Evolutionary conservation across 1,140 invertebrate species (phyloP).

Genomic region (Amyelois transitella): DNA sequence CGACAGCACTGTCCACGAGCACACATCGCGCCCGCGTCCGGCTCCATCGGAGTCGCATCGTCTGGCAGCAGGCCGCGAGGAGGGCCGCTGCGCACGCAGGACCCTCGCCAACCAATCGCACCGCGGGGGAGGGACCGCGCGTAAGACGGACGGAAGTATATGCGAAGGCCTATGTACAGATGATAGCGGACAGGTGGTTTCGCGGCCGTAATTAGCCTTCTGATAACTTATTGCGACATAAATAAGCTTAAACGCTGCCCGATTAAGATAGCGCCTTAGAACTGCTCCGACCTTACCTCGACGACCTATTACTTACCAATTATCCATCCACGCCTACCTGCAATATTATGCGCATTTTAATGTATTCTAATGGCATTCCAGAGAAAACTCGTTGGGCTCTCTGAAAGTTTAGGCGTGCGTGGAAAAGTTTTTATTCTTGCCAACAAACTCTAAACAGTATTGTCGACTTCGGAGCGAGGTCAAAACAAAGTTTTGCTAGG

Average conservation of each 20-base stretch:
- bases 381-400: slow-evolving; percentile 2
- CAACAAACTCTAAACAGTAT: not conserved
- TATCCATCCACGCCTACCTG: slow-evolving; percentile 20
- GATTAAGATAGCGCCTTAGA: slow-evolving; percentile 55
- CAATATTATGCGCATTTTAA: slow-evolving; percentile 22
- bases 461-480: not conserved
- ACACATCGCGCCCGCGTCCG: slow-evolving; percentile 57
- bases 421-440: not conserved
- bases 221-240: slow-evolving; percentile 68
- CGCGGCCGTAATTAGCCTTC: slow-evolving; percentile 68
- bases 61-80: slow-evolving; percentile 51
- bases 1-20: slow-evolving; percentile 50
- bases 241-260: slow-evolving; percentile 56
- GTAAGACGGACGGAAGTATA: slow-evolving; percentile 73
- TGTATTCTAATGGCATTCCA: slow-evolving; percentile 13
- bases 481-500: not conserved
- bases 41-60: slow-evolving; percentile 52
- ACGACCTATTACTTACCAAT: slow-evolving; percentile 17
- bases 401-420: not conserved
- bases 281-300: slow-evolving; percentile 18
- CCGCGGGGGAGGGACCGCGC: slow-evolving; percentile 58
- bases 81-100: slow-evolving; percentile 65
- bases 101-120: slow-evolving; percentile 49
- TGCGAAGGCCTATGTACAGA: slow-evolving; percentile 73
- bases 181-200: slow-evolving; percentile 73